A percentile compares a stretch with the other conserved stretches of the same genome.
Evolutionary conservation across 2,888 invertebrate genomes (phyloP).

Genomic region (Drosophila mayaguana): DNA sequence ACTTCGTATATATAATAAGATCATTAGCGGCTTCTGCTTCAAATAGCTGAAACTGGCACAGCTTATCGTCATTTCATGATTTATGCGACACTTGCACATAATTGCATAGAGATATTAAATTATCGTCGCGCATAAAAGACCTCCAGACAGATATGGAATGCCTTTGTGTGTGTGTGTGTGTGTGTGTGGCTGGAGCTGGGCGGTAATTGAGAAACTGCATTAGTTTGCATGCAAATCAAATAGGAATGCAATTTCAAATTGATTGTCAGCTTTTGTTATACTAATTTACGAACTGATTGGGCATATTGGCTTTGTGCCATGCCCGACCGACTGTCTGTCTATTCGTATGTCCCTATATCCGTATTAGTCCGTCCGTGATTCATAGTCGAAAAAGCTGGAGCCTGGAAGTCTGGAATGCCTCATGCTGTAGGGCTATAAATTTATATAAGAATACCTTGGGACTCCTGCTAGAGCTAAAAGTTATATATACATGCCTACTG

Average conservation of each 20-base stretch:
- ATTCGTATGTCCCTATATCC: too few relatives aligned
- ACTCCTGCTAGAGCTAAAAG: too few relatives aligned
- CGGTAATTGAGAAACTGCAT: neutral
- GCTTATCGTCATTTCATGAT: conserved; percentile 66
- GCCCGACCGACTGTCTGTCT: too few relatives aligned
- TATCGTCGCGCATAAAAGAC: conserved; percentile 13
- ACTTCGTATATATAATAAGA: conserved; percentile 10
- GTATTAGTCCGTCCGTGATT: too few relatives aligned
- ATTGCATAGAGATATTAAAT: conserved; percentile 33
- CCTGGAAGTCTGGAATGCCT: too few relatives aligned
- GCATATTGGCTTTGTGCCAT: too few relatives aligned
- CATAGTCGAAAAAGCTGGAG: too few relatives aligned
- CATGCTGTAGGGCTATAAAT: too few relatives aligned
- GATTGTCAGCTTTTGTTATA: neutral
- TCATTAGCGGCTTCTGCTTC: conserved; percentile 59
- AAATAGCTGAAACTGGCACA: conserved; percentile 53
- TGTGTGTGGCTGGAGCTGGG: neutral
- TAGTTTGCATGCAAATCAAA: neutral
- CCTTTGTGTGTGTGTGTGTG: too few relatives aligned
- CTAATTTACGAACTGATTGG: too few relatives aligned
- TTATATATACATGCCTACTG: too few relatives aligned
- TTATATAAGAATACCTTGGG: too few relatives aligned
- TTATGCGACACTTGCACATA: conserved; percentile 69
- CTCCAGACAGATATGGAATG: conserved; percentile 10
- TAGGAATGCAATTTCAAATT: neutral